Evolutionary conservation across 2,113 vertebrate species (phyloP).

Genomic region (Notechis scutatus): DNA sequence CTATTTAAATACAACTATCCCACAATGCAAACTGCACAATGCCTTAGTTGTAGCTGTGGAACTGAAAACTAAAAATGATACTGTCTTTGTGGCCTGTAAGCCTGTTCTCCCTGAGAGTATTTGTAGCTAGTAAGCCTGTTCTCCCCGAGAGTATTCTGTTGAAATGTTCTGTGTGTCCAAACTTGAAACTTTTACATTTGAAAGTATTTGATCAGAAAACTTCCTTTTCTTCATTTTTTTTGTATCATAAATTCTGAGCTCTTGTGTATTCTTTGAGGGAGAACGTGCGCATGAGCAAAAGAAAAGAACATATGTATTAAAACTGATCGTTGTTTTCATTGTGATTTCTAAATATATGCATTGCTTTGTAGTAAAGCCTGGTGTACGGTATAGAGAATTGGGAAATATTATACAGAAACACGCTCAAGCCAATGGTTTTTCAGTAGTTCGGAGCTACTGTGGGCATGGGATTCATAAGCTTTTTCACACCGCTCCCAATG

Average conservation of each 20-base stretch:
- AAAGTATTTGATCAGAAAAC: neutral
- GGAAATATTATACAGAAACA: slow-evolving; percentile 99
- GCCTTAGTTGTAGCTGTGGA: neutral
- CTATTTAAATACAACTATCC: neutral
- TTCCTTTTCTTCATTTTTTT: neutral
- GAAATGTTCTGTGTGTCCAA: neutral
- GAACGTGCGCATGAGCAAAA: neutral
- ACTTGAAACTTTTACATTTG: neutral
- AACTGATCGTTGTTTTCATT: neutral
- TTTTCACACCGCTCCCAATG: slow-evolving; percentile 96
- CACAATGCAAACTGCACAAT: neutral
- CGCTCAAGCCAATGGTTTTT: slow-evolving; percentile 94
- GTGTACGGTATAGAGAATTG: slow-evolving; percentile 92
- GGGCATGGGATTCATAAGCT: slow-evolving; percentile 97
- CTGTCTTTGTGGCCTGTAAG: neutral
- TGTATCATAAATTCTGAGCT: too few relatives aligned
- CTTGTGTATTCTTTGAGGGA: neutral
- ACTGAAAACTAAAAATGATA: neutral
- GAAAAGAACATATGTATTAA: too few relatives aligned
- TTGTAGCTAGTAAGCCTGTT: neutral
- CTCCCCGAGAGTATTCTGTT: neutral
- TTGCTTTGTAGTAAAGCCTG: slow-evolving; percentile 86
- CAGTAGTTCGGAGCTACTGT: slow-evolving; percentile 97
- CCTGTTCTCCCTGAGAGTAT: neutral
- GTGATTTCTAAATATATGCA: neutral